phyloP scores from a whole-genome alignment of 2,888 invertebrate species.

The Acleris cristana region DNA sequence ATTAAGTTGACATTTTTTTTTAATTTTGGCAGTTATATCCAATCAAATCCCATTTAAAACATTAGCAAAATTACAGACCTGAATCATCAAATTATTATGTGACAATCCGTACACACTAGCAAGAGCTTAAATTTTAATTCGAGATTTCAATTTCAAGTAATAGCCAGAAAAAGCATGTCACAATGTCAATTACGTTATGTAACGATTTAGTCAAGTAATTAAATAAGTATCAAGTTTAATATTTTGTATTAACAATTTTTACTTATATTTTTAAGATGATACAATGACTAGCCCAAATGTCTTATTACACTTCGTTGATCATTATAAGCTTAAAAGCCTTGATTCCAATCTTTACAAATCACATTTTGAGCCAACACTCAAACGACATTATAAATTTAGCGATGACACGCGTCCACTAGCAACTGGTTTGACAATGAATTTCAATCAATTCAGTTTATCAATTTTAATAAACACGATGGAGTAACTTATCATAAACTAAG shows the following conservation, averaged over 20 bases:
- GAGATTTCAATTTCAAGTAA: slow-evolving; percentile 7
- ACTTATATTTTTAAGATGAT: slow-evolving; percentile 54
- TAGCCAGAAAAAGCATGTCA: slow-evolving; percentile 1
- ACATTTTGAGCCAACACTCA: slow-evolving; percentile 46
- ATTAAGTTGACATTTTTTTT: slow-evolving; percentile 19
- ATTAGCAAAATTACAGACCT: neutral
- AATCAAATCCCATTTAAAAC: slow-evolving; percentile 11
- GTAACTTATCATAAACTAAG: slow-evolving; percentile 28
- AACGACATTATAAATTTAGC: slow-evolving; percentile 55
- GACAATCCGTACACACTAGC: slow-evolving; percentile 9
- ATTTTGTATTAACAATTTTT: slow-evolving; percentile 37
- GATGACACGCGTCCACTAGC: slow-evolving; percentile 59
- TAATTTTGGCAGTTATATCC: slow-evolving; percentile 25
- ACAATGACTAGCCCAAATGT: slow-evolving; percentile 75
- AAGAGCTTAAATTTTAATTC: slow-evolving; percentile 1
- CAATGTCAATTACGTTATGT: too few species aligned
- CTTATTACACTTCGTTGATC: slow-evolving; percentile 75
- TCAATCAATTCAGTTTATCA: slow-evolving; percentile 64
- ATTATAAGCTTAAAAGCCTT: slow-evolving; percentile 61
- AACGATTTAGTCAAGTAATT: too few species aligned
- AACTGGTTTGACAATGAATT: slow-evolving; percentile 63
- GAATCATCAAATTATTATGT: slow-evolving; percentile 6
- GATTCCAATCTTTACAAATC: slow-evolving; percentile 50
- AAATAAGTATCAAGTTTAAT: neutral
- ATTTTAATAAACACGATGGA: slow-evolving; percentile 46